Evolutionary conservation across 2,113 vertebrate genomes (phyloP).

Genomic region (Cyanoliseus patagonus): DNA sequence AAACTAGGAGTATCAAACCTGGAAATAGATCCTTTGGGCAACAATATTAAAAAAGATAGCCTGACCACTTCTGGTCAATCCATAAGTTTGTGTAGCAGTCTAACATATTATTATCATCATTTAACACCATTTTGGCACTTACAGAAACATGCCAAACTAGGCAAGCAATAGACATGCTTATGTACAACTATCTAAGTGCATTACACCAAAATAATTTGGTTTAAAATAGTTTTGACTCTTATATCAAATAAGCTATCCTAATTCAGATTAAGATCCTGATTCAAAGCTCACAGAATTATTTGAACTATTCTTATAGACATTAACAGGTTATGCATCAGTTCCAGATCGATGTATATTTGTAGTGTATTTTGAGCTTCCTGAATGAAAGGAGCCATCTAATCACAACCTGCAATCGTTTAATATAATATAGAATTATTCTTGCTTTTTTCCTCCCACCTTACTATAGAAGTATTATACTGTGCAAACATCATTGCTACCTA

Average conservation of each 20-base stretch:
- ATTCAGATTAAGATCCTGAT: background rate
- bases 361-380: background rate
- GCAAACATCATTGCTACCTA: background rate
- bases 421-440: background rate
- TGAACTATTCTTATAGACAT: background rate
- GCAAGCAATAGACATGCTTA: background rate
- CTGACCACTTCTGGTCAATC: background rate
- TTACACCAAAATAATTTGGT: background rate
- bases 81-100: background rate
- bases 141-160: background rate
- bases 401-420: background rate
- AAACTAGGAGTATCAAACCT: background rate
- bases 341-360: background rate
- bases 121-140: background rate
- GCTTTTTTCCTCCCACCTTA: background rate
- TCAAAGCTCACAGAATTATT: background rate
- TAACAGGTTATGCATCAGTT: background rate
- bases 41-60: background rate
- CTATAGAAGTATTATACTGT: background rate
- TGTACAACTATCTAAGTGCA: background rate
- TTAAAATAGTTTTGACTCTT: background rate
- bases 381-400: background rate
- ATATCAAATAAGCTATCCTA: background rate
- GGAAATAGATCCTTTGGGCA: background rate
- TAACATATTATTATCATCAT: background rate